Evolutionary conservation across 1,140 invertebrate species (phyloP), one percentile per base, ranked within the genome.

Genomic region (Delia radicum): DNA sequence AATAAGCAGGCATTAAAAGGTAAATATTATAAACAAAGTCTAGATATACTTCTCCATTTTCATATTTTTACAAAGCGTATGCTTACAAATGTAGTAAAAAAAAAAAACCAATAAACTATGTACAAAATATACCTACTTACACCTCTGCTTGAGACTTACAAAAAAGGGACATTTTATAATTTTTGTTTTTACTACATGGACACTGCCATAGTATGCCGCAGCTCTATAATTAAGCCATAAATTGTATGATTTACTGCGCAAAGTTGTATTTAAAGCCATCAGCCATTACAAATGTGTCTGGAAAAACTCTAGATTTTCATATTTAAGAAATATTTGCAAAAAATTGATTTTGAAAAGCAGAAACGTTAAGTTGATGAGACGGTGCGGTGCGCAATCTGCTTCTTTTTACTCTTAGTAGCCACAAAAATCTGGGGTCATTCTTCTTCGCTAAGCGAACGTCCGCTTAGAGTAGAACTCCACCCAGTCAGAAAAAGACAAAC

Each of bases 151-250:
- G n/a, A n/a, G n/a, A n/a, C n/a, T 18, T 18, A 24, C n/a, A 18
- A 21, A 55, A 21, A n/a, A 48, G 15, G 18, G 48, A 18, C 24
- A 55, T 55, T 55, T 55, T 48, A 15, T n/a, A 48, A n/a, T 48
- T 48, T 10, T 48, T 48, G 42, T 48, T 48, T n/a, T 48, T 48
- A n/a, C n/a, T n/a, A n/a, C n/a, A n/a, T n/a, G 42, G 13, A 15
- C 15, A 5, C 13, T 48, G 18, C 21, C 21, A 21, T 8, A 21
- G 12, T 33, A 15, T 42, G 10, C 18, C 13, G 12, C 37, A 48
- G 75, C 76, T 76, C 81, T 82, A 81, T 81, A 82, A 82, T 82
- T 82, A 82, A 82, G 81, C 76, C 80, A 82, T 82, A 82, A 82
- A 82, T 82, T 82, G 74, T 82, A 82, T 81, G 81, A 82, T 82